Base-by-base conservation (phyloP, 2,797 vertebrate genomes). In the Mus caroli region DNA sequence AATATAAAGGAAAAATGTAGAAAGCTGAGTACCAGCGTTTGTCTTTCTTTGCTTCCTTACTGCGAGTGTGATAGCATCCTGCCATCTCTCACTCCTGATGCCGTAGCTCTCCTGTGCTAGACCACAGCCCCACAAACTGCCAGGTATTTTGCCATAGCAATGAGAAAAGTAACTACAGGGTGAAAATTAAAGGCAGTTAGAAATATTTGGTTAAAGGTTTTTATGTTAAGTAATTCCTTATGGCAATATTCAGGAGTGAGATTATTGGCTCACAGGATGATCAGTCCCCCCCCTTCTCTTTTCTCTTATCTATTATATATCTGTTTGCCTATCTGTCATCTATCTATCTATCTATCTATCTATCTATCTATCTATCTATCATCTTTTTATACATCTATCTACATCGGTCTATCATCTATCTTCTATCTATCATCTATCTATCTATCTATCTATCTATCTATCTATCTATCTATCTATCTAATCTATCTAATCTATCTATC, bases 201-300 rank as follows among this genome's bases (percentile, higher is more conserved):
- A 40, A 10, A 56, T 17, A 37, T 67, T 64, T 34, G 46, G 62
- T 31, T 79, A 24, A 71, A 26, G 37, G 4, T 43, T 76, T 71
- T 96, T 67, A n/a, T 43, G 26, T 79, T 76, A 83, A 43, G 31
- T 87, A n/a, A 88, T 83, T 83, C 24, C 79, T 37, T 83, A 17
- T 28, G 56, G 24, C 11, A 28, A 83, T 60, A 62, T 14, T 28
- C 56, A 60, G 56, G 56, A 83, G 56, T 83, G 24, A 7, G 4
- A 28, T 80, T 80, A 80, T n/a, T 80, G 78, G 50, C 54, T 80
- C 31, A 58, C 37, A 80, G 34, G 37, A 43, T 83, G 17, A 60
- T 54, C 15, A 34, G 3, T 34, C 15, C 12, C 34, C 50, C n/a
- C 10, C 40, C n/a, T n/a, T n/a, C n/a, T n/a, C n/a, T n/a, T n/a